Evolutionary conservation across 2,888 invertebrate species (phyloP).

Genomic region (Thumatha senex): DNA sequence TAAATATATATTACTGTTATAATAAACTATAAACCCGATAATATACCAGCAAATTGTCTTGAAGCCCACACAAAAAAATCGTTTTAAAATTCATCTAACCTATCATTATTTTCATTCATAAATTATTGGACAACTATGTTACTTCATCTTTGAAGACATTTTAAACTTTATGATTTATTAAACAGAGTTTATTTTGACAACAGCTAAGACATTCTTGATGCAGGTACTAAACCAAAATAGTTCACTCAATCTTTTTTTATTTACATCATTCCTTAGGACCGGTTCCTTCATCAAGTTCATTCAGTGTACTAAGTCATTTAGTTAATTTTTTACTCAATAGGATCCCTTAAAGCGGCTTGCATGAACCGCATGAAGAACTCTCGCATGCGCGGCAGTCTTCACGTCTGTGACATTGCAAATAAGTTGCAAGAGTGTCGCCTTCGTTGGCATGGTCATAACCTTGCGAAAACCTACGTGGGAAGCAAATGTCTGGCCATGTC

Average conservation of each 20-base stretch:
- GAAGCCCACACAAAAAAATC: constrained; percentile 2
- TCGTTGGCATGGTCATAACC: too few species aligned
- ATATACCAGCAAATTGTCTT: background rate
- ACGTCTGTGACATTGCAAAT: too few species aligned
- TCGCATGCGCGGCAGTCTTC: too few species aligned
- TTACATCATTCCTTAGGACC: constrained; percentile 36
- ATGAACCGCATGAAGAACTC: too few species aligned
- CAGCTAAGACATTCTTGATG: constrained; percentile 18
- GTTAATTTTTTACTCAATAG: constrained; percentile 21
- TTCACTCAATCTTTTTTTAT: constrained; percentile 29
- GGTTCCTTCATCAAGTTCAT: constrained; percentile 31
- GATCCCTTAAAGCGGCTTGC: background rate
- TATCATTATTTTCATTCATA: constrained; percentile 31
- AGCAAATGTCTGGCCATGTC: too few species aligned
- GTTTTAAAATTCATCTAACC: constrained; percentile 4
- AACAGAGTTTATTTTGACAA: too few species aligned
- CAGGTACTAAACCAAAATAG: constrained; percentile 23
- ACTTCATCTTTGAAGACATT: background rate
- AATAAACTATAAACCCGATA: background rate
- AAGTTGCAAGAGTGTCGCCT: too few species aligned
- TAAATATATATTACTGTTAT: too few species aligned
- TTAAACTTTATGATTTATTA: too few species aligned
- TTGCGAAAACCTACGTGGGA: too few species aligned
- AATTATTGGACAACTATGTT: constrained; percentile 14
- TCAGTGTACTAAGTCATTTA: constrained; percentile 32